Evolutionary conservation across 2,113 vertebrate genomes (phyloP).

Genomic region (Macquaria ambigua): DNA sequence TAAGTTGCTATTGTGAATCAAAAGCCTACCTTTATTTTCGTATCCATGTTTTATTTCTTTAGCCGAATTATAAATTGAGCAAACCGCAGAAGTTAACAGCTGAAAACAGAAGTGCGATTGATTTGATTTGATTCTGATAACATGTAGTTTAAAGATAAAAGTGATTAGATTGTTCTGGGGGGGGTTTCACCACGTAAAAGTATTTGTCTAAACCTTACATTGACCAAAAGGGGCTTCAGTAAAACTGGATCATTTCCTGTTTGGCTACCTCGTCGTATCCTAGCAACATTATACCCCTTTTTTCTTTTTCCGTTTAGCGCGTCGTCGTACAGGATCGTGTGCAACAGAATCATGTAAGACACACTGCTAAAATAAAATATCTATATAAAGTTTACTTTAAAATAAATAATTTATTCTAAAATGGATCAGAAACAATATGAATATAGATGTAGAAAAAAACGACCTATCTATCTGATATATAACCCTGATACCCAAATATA

Average conservation of each 20-base stretch:
- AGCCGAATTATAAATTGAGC: not conserved
- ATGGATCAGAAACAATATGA: too few species aligned
- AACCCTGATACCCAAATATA: not conserved
- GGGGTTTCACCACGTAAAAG: not conserved
- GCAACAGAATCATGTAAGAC: too few species aligned
- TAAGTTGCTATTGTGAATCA: not conserved
- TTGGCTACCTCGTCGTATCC: slow-evolving; percentile 46
- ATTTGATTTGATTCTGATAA: not conserved
- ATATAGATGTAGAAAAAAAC: too few species aligned
- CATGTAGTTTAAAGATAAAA: not conserved
- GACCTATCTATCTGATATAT: too few species aligned
- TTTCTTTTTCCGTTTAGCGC: slow-evolving; percentile 26
- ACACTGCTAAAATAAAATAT: not conserved
- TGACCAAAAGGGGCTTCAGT: not conserved
- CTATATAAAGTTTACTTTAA: not conserved
- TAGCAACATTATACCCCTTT: slow-evolving; percentile 43
- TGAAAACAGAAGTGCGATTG: not conserved
- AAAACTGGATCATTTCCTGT: slow-evolving; percentile 11
- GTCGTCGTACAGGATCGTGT: too few species aligned
- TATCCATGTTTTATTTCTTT: slow-evolving; percentile 47
- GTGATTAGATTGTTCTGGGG: too few species aligned
- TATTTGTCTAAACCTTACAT: not conserved
- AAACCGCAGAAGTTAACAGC: not conserved
- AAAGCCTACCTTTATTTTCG: slow-evolving; percentile 53
- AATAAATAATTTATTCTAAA: too few species aligned